Evolutionary conservation across 2,797 vertebrate species (phyloP).

Genomic region (Xyrichtys novacula): DNA sequence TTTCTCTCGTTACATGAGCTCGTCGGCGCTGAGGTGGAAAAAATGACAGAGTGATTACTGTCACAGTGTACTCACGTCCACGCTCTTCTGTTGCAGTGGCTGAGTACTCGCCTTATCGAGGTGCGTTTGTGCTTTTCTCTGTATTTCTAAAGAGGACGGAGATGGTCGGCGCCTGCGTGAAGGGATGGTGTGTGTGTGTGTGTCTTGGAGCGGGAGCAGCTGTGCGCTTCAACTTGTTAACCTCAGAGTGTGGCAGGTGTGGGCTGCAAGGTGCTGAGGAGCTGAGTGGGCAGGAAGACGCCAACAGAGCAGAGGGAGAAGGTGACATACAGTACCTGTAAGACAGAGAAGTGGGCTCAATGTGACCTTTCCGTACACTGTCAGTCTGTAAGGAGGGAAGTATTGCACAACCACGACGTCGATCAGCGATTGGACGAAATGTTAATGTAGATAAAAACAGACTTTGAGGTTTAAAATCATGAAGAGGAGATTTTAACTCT

Average conservation of each 20-base stretch:
- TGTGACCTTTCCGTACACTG: constrained; percentile 4
- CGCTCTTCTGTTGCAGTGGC: constrained; percentile 44
- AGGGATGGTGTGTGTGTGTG: constrained; percentile 19
- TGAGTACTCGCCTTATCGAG: constrained; percentile 39
- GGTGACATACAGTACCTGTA: constrained; percentile 10
- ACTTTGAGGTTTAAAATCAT: too few species aligned
- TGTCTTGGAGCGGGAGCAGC: constrained; percentile 5
- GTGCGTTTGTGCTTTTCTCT: constrained; percentile 40
- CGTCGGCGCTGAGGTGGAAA: constrained; percentile 29
- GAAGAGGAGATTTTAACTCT: too few species aligned
- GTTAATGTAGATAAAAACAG: too few species aligned
- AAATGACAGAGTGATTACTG: constrained; percentile 54
- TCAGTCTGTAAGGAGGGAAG: background rate
- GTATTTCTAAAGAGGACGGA: constrained; percentile 12
- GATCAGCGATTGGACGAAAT: too few species aligned
- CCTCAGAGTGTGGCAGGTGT: constrained; percentile 19
- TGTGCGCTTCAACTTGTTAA: constrained; percentile 48
- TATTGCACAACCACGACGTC: too few species aligned
- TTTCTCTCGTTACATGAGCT: constrained; percentile 62
- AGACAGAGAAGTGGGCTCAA: constrained; percentile 19
- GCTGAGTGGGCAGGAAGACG: constrained; percentile 42
- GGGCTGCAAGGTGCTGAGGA: constrained; percentile 43
- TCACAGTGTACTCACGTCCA: constrained; percentile 50
- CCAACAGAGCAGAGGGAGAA: constrained; percentile 28
- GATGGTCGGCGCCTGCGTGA: constrained; percentile 13